phyloP scores from a whole-genome alignment of 2,888 invertebrate genomes.

The Pseudococcus viburni region DNA sequence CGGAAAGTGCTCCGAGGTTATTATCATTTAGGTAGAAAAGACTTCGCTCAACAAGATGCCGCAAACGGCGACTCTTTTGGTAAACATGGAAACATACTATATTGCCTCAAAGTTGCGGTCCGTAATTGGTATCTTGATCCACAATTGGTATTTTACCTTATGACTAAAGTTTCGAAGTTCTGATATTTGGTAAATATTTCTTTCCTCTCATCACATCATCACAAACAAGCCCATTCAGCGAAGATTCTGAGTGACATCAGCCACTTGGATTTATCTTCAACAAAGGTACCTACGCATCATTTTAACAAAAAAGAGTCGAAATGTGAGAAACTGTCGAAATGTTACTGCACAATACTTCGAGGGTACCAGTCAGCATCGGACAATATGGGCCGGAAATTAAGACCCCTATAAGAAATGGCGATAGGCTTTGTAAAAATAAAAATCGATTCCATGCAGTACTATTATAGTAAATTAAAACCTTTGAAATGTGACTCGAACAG shows the following conservation, averaged over 20 bases:
- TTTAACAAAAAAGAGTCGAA: background rate
- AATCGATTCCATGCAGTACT: constrained; percentile 51
- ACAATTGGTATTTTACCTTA: too few species aligned
- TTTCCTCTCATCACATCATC: background rate
- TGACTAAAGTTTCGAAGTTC: too few species aligned
- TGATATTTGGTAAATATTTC: background rate
- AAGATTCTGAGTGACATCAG: too few species aligned
- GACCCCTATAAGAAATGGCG: constrained; percentile 11
- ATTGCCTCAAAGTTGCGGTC: too few species aligned
- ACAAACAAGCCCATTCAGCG: too few species aligned
- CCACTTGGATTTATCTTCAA: too few species aligned
- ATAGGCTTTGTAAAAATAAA: constrained; percentile 49
- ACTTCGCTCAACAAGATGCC: too few species aligned
- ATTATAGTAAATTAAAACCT: constrained; percentile 50
- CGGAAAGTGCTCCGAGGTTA: too few species aligned
- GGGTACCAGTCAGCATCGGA: constrained; percentile 10
- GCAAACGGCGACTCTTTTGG: too few species aligned
- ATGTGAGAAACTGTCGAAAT: constrained; percentile 26
- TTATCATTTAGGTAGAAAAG: too few species aligned
- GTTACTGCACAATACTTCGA: background rate
- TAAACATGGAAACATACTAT: too few species aligned
- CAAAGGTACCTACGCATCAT: background rate
- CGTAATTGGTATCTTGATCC: too few species aligned
- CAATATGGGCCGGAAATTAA: constrained; percentile 28
- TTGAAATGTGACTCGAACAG: constrained; percentile 48